phyloP scores from a whole-genome alignment of 2,113 vertebrate genomes.

The Calidris pugnax region DNA sequence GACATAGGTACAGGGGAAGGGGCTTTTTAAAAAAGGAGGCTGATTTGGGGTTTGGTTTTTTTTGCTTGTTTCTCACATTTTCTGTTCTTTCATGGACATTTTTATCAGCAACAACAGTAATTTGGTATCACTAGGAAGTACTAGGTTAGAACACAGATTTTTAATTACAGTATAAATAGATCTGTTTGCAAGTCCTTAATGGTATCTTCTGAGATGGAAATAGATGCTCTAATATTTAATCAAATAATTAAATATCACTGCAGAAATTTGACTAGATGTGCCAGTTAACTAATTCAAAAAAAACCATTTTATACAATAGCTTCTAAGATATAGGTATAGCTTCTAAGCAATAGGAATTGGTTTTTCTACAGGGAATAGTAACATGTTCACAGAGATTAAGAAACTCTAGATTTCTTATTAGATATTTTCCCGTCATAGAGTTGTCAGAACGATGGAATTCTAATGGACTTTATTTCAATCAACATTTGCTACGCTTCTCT shows the following conservation, averaged over 20 bases:
- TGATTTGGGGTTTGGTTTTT: not conserved
- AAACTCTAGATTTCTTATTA: not conserved
- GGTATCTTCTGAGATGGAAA: not conserved
- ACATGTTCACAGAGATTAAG: not conserved
- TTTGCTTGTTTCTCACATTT: not conserved
- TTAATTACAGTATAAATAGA: not conserved
- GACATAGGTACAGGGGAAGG: not conserved
- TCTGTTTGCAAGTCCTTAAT: not conserved
- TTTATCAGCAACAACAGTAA: not conserved
- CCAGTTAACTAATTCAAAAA: not conserved
- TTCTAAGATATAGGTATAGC: not conserved
- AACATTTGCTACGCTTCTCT: not conserved
- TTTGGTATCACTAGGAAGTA: not conserved
- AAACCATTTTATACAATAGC: not conserved
- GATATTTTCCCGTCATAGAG: not conserved
- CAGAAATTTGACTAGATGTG: not conserved
- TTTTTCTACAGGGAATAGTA: not conserved
- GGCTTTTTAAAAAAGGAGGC: not conserved
- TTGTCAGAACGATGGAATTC: not conserved
- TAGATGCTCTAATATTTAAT: not conserved
- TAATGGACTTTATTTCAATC: not conserved
- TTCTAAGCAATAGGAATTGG: not conserved
- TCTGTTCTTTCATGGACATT: not conserved
- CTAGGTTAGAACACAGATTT: not conserved
- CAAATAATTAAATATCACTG: not conserved